Evolutionary conservation across 2,888 invertebrate species (phyloP).

Genomic region (Deroplatys truncata): DNA sequence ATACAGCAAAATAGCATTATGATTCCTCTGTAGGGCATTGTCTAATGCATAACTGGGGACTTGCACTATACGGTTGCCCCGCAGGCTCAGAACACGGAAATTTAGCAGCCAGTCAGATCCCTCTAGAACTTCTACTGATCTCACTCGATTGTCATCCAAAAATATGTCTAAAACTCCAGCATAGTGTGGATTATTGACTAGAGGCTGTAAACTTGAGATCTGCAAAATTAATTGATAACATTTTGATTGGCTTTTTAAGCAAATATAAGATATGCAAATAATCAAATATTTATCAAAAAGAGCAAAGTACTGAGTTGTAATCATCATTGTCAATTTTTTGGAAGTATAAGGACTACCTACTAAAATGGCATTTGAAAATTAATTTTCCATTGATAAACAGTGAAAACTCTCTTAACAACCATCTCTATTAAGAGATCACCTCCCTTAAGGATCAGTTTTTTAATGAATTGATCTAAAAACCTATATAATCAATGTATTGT

Average conservation of each 20-base stretch:
- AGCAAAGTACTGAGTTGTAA: no score
- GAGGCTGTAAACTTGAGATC: conserved; percentile 59
- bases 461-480: no score
- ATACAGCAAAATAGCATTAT: conserved; percentile 62
- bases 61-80: conserved; percentile 68
- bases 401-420: no score
- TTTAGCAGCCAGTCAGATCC: conserved; percentile 73
- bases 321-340: no score
- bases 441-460: no score
- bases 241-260: background rate
- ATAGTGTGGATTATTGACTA: conserved; percentile 64
- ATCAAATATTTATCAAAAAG: no score
- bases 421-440: no score
- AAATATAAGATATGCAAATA: no score
- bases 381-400: no score
- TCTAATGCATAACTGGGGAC: conserved; percentile 77
- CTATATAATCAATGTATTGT: no score
- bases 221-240: conserved; percentile 38
- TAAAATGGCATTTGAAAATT: no score
- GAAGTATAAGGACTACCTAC: no score
- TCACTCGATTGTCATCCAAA: conserved; percentile 70
- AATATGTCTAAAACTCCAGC: conserved; percentile 66
- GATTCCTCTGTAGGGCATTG: conserved; percentile 69
- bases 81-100: conserved; percentile 73
- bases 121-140: conserved; percentile 64